Evolutionary conservation across 1,140 invertebrate species (phyloP).

Genomic region (Archivesica marissinica): DNA sequence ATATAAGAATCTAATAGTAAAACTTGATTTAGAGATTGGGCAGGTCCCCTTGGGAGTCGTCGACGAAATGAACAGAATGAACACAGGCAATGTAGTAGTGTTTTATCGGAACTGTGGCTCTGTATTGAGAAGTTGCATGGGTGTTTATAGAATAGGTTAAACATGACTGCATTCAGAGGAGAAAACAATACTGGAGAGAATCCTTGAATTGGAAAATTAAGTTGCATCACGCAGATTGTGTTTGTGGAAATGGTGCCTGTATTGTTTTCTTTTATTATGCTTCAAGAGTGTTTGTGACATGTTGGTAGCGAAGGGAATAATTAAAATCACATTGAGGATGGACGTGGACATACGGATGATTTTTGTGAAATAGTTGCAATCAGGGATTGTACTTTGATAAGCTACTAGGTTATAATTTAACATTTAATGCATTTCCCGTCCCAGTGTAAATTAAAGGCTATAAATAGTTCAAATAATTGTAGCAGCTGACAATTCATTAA

Average conservation of each 20-base stretch:
- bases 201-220: conserved; percentile 13
- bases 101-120: conserved; percentile 19
- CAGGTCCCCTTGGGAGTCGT: background rate
- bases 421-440: too few species aligned
- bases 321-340: background rate
- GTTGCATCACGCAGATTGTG: conserved; percentile 7
- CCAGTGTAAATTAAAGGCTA: too few species aligned
- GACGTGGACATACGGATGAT: background rate
- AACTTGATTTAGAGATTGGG: conserved; percentile 37
- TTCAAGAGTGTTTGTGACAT: too few species aligned
- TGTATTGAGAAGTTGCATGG: background rate
- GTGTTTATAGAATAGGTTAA: background rate
- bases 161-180: background rate
- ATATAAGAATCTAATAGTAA: conserved; percentile 24
- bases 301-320: background rate
- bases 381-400: too few species aligned
- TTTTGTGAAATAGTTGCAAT: too few species aligned
- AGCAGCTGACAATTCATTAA: too few species aligned
- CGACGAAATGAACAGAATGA: conserved; percentile 4
- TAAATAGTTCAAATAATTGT: too few species aligned
- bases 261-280: too few species aligned
- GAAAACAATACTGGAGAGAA: background rate
- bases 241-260: background rate
- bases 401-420: too few species aligned
- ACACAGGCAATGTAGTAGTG: background rate